Conservation (phyloP, 2,888 invertebrate genomes). For the Ectemnius continuus region DNA sequence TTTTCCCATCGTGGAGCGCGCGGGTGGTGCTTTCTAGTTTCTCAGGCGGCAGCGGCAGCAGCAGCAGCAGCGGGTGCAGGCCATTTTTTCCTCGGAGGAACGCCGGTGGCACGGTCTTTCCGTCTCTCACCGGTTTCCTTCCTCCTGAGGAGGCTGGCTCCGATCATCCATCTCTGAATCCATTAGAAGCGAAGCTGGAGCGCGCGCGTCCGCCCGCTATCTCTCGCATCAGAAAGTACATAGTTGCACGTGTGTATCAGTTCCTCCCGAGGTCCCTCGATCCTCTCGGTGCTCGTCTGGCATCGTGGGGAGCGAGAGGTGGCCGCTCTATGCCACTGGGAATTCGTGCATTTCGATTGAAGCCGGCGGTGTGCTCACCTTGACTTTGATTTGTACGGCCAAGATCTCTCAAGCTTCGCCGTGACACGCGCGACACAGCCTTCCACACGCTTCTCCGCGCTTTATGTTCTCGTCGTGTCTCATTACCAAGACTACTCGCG, state of each 20-base stretch:
- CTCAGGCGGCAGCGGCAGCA: conserved; percentile 15
- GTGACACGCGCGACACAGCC: conserved; percentile 2
- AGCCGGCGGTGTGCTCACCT: conserved; percentile 46
- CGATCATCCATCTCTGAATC: conserved; percentile 62
- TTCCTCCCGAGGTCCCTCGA: conserved; percentile 29
- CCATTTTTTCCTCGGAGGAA: conserved; percentile 18
- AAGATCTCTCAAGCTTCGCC: background rate
- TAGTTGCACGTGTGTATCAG: conserved; percentile 58
- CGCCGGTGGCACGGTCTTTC: conserved; percentile 16
- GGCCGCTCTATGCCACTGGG: conserved; percentile 50
- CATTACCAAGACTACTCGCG: background rate
- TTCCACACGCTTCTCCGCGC: background rate
- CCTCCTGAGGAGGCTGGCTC: conserved; percentile 10
- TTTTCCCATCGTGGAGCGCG: conserved; percentile 19
- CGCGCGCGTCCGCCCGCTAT: conserved; percentile 49
- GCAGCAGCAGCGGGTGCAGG: background rate
- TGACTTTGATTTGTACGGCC: conserved; percentile 52
- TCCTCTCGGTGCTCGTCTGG: conserved; percentile 24
- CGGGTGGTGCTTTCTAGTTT: conserved; percentile 28
- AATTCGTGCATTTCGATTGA: conserved; percentile 49
- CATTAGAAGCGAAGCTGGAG: conserved; percentile 52
- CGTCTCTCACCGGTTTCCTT: conserved; percentile 16
- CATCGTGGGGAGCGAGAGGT: conserved; percentile 35
- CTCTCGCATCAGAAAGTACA: conserved; percentile 59
- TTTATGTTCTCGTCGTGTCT: conserved; percentile 1